These are phyloP conservation scores for Chaetoderma sp. DNA, from an alignment of 2,888 invertebrate genomes.

Conservation along the genomic window DNA sequence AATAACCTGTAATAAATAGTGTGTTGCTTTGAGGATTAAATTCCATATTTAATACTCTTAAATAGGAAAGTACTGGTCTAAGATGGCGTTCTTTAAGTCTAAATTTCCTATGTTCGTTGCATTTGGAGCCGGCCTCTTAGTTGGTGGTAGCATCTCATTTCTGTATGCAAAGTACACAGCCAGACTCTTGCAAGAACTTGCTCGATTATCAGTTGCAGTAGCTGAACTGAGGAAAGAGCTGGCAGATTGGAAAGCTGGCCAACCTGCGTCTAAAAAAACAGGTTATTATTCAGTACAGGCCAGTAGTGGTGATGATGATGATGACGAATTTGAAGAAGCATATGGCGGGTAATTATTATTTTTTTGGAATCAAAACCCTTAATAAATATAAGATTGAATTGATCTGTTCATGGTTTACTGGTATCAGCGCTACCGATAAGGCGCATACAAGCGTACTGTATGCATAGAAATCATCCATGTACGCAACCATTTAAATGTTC, in stretches of 20 bases:
- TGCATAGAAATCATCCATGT: no score
- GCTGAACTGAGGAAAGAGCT: slow-evolving; percentile 44
- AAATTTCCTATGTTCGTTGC: slow-evolving; percentile 42
- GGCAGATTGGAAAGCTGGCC: slow-evolving; percentile 39
- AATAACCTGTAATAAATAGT: no score
- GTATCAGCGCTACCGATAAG: no score
- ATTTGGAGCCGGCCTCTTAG: slow-evolving; percentile 50
- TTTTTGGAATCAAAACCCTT: no score
- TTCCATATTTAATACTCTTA: no score
- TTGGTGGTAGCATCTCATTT: slow-evolving; percentile 51
- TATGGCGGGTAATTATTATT: slow-evolving; percentile 42
- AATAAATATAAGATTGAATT: no score
- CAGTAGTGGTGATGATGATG: slow-evolving; percentile 59
- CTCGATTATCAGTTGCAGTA: slow-evolving; percentile 43
- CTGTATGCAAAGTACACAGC: slow-evolving; percentile 44
- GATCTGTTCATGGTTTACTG: no score
- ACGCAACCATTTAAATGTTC: no score
- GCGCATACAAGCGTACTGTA: no score
- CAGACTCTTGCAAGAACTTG: slow-evolving; percentile 40
- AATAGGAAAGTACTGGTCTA: no score
- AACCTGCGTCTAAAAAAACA: slow-evolving; percentile 3
- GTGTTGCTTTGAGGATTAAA: no score
- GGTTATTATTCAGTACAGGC: slow-evolving; percentile 42
- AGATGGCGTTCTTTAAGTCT: slow-evolving; percentile 38
- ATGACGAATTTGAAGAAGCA: slow-evolving; percentile 62